phyloP scores from a whole-genome alignment of 53 echinoderm and acorn worm species.

The Hippasteria phrygiana region DNA sequence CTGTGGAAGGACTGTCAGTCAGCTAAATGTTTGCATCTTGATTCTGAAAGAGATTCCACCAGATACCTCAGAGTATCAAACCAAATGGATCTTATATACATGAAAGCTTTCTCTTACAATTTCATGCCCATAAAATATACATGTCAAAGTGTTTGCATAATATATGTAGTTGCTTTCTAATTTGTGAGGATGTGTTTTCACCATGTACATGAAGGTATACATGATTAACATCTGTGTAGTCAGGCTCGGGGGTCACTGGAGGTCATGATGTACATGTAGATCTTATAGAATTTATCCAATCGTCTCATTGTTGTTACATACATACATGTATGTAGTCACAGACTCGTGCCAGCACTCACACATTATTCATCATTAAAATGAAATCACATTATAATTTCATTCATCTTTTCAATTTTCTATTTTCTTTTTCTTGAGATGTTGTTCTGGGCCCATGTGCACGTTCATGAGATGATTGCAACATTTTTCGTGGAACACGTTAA shows the following conservation, averaged over 20 bases:
- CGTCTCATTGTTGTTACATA: not conserved
- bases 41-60: not conserved
- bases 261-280: slow-evolving; percentile 12
- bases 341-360: slow-evolving; percentile 6
- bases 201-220: not conserved
- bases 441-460: slow-evolving; percentile 15
- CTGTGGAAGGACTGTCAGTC: not conserved
- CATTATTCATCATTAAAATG: not conserved
- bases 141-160: not conserved
- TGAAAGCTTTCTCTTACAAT: not conserved
- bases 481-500: slow-evolving; percentile 16
- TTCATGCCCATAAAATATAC: not conserved
- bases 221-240: not conserved
- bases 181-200: not conserved
- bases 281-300: not conserved
- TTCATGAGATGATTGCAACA: slow-evolving; percentile 31
- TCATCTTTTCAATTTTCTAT: not conserved
- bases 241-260: slow-evolving; percentile 25
- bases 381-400: slow-evolving; percentile 11
- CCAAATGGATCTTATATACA: slow-evolving; percentile 8
- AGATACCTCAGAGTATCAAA: not conserved
- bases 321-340: slow-evolving; percentile 1
- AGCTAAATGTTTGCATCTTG: not conserved
- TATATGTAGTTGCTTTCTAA: not conserved
- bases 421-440: not conserved